Conservation (phyloP, 2,888 invertebrate genomes). For the Listrodromus nycthemerus region DNA sequence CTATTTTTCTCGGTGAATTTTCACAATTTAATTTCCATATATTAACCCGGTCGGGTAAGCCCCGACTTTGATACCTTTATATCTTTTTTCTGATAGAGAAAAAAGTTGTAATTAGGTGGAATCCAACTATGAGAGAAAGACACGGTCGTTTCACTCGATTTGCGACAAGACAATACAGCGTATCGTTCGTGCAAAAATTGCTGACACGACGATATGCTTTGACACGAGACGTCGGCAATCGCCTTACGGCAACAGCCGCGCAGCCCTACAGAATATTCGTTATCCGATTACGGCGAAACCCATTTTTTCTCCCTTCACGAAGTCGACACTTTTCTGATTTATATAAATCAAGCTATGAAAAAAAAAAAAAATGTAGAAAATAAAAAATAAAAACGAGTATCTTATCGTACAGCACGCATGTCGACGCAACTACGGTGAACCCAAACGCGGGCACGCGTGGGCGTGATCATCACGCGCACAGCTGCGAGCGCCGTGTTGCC, state of each 20-base stretch:
- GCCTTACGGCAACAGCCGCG: slow-evolving; percentile 50
- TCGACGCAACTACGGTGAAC: not conserved
- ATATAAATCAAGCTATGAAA: not conserved
- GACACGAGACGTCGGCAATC: slow-evolving; percentile 38
- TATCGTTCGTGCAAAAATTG: slow-evolving; percentile 16
- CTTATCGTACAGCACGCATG: slow-evolving; percentile 8
- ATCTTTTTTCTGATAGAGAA: not conserved
- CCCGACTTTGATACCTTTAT: not conserved
- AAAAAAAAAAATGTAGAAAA: not conserved
- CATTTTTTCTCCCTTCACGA: not conserved
- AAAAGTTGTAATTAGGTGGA: not conserved
- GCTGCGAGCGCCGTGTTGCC: slow-evolving; percentile 10
- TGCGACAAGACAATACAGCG: not conserved
- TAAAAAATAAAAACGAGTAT: not conserved
- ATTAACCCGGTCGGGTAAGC: too few relatives aligned
- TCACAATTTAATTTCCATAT: too few relatives aligned
- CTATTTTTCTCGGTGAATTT: too few relatives aligned
- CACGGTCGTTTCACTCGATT: not conserved
- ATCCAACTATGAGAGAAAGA: not conserved
- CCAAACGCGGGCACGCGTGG: slow-evolving; percentile 23
- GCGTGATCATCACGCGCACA: slow-evolving; percentile 35
- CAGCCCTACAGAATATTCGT: slow-evolving; percentile 54
- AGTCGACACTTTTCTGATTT: slow-evolving; percentile 25
- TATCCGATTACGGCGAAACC: slow-evolving; percentile 48
- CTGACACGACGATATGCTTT: slow-evolving; percentile 38